These are phyloP conservation scores for Huso huso DNA, from an alignment of 2,797 vertebrate species.

Conservation along the genomic window DNA sequence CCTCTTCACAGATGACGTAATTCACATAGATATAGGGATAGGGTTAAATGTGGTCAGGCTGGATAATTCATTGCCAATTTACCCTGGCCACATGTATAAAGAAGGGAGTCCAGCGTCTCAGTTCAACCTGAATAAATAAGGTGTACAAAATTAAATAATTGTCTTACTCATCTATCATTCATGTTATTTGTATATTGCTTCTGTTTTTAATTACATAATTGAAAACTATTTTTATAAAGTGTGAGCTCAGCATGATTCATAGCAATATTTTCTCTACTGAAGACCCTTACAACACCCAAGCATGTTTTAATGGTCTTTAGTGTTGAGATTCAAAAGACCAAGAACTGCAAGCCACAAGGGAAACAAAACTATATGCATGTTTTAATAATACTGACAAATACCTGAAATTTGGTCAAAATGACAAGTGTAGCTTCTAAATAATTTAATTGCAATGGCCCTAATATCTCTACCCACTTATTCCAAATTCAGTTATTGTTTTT, in stretches of 20 bases:
- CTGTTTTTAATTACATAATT: too few species aligned
- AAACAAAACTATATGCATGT: neutral
- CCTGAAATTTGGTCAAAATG: neutral
- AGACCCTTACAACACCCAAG: too few species aligned
- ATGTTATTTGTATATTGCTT: too few species aligned
- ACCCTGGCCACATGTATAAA: too few species aligned
- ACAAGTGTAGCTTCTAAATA: slow-evolving; percentile 2
- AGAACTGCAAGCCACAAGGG: neutral
- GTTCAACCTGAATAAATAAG: neutral
- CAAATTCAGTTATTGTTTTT: slow-evolving; percentile 53
- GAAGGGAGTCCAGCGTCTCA: too few species aligned
- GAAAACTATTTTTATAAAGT: neutral
- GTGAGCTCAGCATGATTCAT: too few species aligned
- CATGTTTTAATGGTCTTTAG: too few species aligned
- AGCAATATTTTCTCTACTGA: too few species aligned
- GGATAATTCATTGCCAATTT: too few species aligned
- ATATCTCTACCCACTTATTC: slow-evolving; percentile 44
- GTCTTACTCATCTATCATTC: neutral
- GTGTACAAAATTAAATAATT: neutral
- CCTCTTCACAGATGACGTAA: too few species aligned
- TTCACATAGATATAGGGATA: too few species aligned
- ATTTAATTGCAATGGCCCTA: slow-evolving; percentile 14
- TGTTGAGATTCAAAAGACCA: neutral
- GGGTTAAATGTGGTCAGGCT: too few species aligned
- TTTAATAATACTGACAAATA: neutral